Evolutionary conservation across 2,797 vertebrate species (phyloP).

Genomic region (Trachurus trachurus): DNA sequence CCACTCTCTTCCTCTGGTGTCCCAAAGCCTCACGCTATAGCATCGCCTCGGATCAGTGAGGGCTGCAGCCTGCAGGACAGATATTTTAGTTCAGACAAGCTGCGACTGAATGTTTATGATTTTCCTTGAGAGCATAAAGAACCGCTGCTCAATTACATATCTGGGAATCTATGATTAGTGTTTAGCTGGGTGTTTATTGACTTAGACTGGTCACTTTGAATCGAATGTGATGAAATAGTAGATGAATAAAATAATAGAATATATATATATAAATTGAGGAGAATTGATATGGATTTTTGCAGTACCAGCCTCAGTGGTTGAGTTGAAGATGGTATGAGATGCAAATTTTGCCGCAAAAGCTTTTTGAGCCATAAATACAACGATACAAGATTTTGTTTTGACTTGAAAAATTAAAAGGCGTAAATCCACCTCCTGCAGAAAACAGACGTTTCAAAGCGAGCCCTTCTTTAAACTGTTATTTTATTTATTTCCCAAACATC

Average conservation of each 20-base stretch:
- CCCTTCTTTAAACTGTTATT: too few relatives aligned
- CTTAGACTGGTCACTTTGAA: background rate
- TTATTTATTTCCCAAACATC: too few relatives aligned
- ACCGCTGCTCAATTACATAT: slow-evolving; percentile 27
- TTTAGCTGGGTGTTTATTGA: background rate
- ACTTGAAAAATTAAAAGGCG: too few relatives aligned
- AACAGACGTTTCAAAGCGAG: too few relatives aligned
- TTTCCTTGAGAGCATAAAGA: slow-evolving; percentile 36
- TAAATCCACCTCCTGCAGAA: too few relatives aligned
- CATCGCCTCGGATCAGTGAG: slow-evolving; percentile 45
- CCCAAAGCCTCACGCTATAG: slow-evolving; percentile 55
- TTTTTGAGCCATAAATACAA: too few relatives aligned
- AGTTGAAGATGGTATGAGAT: background rate
- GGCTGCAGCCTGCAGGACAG: slow-evolving; percentile 41
- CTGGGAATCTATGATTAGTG: slow-evolving; percentile 1
- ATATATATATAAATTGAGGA: too few relatives aligned
- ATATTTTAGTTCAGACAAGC: slow-evolving; percentile 55
- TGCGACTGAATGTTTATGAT: slow-evolving; percentile 50
- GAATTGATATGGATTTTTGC: background rate
- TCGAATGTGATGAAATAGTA: background rate
- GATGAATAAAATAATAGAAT: background rate
- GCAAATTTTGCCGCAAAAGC: background rate
- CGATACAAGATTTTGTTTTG: background rate
- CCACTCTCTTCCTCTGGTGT: slow-evolving; percentile 55
- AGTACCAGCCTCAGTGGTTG: background rate